These are phyloP conservation scores for Diacarnus erythraeanus DNA, from an alignment of 37 sponge, comb jelly and placozoan species.

Conservation along the genomic window DNA sequence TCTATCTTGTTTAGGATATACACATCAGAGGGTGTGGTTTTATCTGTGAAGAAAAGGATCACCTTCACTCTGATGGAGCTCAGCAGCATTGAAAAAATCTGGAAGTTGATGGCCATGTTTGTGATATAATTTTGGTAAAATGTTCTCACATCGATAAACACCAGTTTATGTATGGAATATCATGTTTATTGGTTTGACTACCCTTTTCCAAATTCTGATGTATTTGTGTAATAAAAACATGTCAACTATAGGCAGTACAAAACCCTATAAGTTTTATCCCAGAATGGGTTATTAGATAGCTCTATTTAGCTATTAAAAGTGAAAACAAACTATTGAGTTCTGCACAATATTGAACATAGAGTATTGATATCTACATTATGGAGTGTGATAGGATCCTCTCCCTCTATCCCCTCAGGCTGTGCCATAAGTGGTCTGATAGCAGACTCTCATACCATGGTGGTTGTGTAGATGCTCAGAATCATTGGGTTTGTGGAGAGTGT, in stretches of 20 bases:
- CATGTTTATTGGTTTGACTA: background rate
- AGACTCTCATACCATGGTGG: conserved; percentile 96
- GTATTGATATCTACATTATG: no score
- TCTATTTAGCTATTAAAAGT: no score
- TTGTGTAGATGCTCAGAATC: conserved; percentile 93
- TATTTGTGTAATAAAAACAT: no score
- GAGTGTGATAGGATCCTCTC: no score
- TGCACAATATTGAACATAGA: background rate
- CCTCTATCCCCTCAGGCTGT: no score
- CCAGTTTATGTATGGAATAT: background rate
- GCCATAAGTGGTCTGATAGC: conserved; percentile 97
- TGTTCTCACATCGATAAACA: background rate
- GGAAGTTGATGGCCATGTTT: conserved; percentile 92
- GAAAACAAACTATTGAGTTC: no score
- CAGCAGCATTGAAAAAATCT: conserved; percentile 88
- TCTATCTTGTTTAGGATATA: conserved; percentile 88
- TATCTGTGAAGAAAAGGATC: conserved; percentile 91
- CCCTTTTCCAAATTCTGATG: no score
- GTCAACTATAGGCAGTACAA: no score
- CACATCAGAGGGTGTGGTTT: conserved; percentile 89
- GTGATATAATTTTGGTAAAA: conserved; percentile 29
- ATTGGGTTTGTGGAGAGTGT: conserved; percentile 96
- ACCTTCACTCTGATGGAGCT: conserved; percentile 95
- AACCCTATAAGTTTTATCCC: no score
- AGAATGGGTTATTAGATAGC: no score